Evolutionary conservation across 2,888 invertebrate genomes (phyloP), one percentile per base, ranked within the genome.

Genomic region (Ophioninae sp.): DNA sequence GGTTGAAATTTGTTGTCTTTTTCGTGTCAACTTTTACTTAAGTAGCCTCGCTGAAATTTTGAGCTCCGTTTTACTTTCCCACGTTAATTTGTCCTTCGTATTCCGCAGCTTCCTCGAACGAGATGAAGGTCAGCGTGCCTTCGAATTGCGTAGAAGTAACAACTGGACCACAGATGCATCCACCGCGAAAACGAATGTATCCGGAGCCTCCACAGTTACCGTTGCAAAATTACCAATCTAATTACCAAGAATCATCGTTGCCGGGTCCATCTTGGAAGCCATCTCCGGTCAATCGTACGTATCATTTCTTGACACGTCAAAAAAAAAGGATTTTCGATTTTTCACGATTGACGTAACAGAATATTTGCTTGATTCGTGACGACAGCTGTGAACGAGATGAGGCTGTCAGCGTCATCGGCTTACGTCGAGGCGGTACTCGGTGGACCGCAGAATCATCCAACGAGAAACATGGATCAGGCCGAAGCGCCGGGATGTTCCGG

Each of bases 351-450:
- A 30, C 23, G 13, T 13, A 9, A 22, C 0, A 7, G 7, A 65
- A 37, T 39, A 58, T 80, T 69, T 69, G 9, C 8, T 6, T 56
- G 22, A 7, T 41, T 2, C 59, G 6, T 22, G 59, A 9, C 20
- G 17, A 1, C 23, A 84, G 84, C 78, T n/a, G 67, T 84, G 5
- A 84, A 84, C 71, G 84, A 84, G 64, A 84, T 84, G 84, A 75
- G 81, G 20, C 61, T 84, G 2, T 81, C 84, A 17, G 67, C 84
- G 44, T 79, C 84, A 2, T 84, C 84, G 44, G 84, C 84, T 30
- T 84, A 84, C 75, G 84, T 84, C 75, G 84, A 84, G n/a, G 84
- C 84, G 3, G 84, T 84, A 22, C 75, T 84, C 10, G 81, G 81
- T 3, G 84, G 84, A 30, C 78, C 84, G 17, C 81, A 84, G 63